Base-by-base conservation (phyloP, 2,113 vertebrate genomes). In the Litocranius walleri region DNA sequence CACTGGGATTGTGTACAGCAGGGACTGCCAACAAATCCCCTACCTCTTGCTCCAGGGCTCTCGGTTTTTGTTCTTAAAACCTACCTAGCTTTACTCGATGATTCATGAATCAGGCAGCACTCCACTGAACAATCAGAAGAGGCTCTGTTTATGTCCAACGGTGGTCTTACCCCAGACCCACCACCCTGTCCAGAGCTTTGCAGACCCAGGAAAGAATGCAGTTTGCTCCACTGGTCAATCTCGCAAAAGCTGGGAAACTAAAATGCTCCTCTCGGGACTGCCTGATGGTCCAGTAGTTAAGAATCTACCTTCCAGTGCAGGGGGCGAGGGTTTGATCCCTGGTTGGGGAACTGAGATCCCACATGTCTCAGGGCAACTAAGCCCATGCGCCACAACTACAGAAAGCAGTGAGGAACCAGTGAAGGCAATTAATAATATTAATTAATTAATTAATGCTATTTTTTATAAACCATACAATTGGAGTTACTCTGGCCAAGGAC, bases 241-340 rank as follows among this genome's bases (percentile, higher is more conserved):
- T 92, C 48, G 82, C 29, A 90, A 86, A 97, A 78, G 52, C 40
- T 59, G 5, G 6, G 62, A n/a, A 86, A 88, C 62, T 88, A 52
- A n/a, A 91, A 64, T 15, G 2, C 36, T 74, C 3, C 36, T 43
- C 71, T 6, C 5, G 3, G 71, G 21, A 74, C 71, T 74, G 21
- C 71, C 36, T 25, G 21, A 36, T 74, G 36, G 0, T 25, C 71
- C 71, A 74, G 21, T 13, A 12, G 23, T 77, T 77, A 77, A 43
- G 12, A 74, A 43, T 14, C 40, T 40, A 27, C 71, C 71, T 77
- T 77, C 71, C 40, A 14, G 40, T 77, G 71, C 11, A 27, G 23
- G 40, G 40, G 36, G 36, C 1, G 0, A 43, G 71, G 71, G 23
- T 77, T 27, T 77, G 23, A 77, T 27, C 40, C 71, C 40, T 43